phyloP scores from a whole-genome alignment of 1,140 invertebrate genomes.

The Drosophila watanabei region DNA sequence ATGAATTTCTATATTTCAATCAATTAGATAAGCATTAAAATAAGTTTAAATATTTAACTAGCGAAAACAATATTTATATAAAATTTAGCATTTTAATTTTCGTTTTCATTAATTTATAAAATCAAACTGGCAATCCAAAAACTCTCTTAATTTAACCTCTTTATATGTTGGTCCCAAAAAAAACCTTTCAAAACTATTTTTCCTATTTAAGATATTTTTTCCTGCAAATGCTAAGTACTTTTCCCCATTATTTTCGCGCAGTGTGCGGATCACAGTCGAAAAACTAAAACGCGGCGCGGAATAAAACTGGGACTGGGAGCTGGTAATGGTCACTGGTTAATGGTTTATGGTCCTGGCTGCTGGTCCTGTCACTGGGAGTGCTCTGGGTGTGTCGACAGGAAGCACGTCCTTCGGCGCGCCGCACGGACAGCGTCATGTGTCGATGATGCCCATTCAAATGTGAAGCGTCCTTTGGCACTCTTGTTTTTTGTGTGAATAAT shows the following conservation, averaged over 20 bases:
- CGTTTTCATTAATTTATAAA: too few species aligned
- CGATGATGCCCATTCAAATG: conserved; percentile 28
- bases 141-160: too few species aligned
- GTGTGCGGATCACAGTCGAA: background rate
- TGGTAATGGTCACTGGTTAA: background rate
- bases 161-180: background rate
- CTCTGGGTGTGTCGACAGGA: background rate
- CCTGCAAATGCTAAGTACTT: background rate
- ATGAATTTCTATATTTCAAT: too few species aligned
- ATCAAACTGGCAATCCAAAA: too few species aligned
- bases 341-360: background rate
- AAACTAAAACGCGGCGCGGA: background rate
- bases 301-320: background rate
- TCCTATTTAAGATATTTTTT: background rate
- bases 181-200: background rate
- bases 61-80: too few species aligned
- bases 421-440: conserved; percentile 13
- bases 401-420: conserved; percentile 11
- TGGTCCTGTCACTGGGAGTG: background rate
- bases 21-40: too few species aligned
- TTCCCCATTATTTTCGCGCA: background rate
- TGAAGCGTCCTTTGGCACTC: conserved; percentile 27
- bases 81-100: too few species aligned
- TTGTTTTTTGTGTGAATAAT: conserved; percentile 4
- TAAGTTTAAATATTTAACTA: too few species aligned